Conservation (phyloP, 2,113 vertebrate genomes). For the Oreochromis niloticus region DNA sequence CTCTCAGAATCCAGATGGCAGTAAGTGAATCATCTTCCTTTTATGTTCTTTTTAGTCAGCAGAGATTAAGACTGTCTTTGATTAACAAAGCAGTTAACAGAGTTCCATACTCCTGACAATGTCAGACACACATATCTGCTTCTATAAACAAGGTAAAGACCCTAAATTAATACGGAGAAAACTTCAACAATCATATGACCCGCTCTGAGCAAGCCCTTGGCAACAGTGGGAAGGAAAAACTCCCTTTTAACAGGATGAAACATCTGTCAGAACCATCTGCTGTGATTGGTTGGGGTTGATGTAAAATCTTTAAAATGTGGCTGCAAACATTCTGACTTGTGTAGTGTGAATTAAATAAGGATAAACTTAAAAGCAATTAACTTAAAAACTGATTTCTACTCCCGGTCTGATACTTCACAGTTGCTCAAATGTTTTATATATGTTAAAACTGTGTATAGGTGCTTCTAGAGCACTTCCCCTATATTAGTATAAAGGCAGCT, state of each 20-base stretch:
- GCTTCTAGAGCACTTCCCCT: not conserved
- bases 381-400: not conserved
- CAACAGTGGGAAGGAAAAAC: not conserved
- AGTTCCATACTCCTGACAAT: slow-evolving; percentile 22
- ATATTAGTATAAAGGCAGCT: not conserved
- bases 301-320: not conserved
- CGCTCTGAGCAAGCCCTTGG: not conserved
- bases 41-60: slow-evolving; percentile 25
- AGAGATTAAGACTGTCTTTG: slow-evolving; percentile 8
- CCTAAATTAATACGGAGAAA: not conserved
- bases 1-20: not conserved
- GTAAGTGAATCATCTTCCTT: not conserved
- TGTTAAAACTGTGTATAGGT: not conserved
- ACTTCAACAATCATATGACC: not conserved
- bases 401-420: not conserved
- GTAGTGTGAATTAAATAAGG: not conserved
- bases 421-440: not conserved
- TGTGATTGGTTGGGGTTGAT: not conserved
- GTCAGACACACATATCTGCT: not conserved
- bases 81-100: slow-evolving; percentile 54
- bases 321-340: not conserved
- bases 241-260: not conserved
- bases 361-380: not conserved
- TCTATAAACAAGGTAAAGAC: not conserved
- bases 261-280: not conserved